These are phyloP conservation scores for Plagodis pulveraria DNA, from an alignment of 2,888 invertebrate species.

Conservation along the genomic window DNA sequence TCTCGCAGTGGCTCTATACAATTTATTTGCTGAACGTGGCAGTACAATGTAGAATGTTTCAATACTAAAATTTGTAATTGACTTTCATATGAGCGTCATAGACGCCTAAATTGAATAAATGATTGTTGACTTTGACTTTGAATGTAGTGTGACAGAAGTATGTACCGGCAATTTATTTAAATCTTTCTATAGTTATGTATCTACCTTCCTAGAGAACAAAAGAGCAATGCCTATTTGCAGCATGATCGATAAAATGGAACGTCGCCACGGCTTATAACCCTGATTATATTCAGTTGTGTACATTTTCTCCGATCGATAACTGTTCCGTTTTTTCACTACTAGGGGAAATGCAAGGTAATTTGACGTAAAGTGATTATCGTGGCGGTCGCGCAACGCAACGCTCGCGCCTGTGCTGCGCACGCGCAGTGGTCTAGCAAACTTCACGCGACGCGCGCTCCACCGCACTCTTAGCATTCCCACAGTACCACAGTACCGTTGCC, in stretches of 20 bases:
- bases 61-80: no score
- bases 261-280: slow-evolving; percentile 59
- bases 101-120: no score
- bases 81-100: no score
- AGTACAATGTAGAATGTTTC: no score
- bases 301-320: slow-evolving; percentile 72
- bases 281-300: slow-evolving; percentile 70
- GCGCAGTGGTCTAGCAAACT: slow-evolving; percentile 63
- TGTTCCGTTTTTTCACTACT: slow-evolving; percentile 75
- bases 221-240: slow-evolving; percentile 17
- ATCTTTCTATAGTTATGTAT: no score
- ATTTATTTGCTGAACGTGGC: no score
- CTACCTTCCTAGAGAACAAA: no score
- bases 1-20: no score
- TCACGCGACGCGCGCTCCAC: slow-evolving; percentile 65
- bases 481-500: slow-evolving; percentile 12
- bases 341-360: slow-evolving; percentile 77
- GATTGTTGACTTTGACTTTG: no score
- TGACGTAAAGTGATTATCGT: slow-evolving; percentile 66
- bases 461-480: slow-evolving; percentile 41
- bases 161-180: no score
- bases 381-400: slow-evolving; percentile 42
- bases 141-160: no score
- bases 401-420: slow-evolving; percentile 47
- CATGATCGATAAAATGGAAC: slow-evolving; percentile 41